These are phyloP conservation scores for Glareola pratincola DNA, from an alignment of 2,113 vertebrate genomes.

Conservation along the genomic window DNA sequence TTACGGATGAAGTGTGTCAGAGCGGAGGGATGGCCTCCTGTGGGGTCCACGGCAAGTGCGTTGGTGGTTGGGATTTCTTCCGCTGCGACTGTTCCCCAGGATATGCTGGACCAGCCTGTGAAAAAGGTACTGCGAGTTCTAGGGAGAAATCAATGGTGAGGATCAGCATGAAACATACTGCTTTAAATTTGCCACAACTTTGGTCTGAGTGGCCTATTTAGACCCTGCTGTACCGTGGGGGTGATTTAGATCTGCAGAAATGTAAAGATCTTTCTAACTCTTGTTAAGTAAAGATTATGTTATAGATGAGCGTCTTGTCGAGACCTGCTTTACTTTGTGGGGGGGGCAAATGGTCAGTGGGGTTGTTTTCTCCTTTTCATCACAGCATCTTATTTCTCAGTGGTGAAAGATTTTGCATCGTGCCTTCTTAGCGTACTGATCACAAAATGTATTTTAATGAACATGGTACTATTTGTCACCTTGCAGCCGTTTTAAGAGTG, in stretches of 20 bases:
- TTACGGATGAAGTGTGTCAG: constrained; percentile 80
- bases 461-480: neutral
- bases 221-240: neutral
- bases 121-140: constrained; percentile 70
- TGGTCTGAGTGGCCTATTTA: neutral
- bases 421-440: neutral
- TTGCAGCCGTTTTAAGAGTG: neutral
- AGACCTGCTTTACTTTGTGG: neutral
- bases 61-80: constrained; percentile 83
- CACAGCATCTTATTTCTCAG: neutral
- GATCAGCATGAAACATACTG: neutral
- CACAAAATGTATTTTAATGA: neutral
- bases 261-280: neutral
- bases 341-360: neutral
- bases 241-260: neutral
- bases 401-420: neutral
- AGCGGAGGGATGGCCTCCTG: constrained; percentile 75
- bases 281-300: neutral
- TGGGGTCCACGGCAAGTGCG: constrained; percentile 80
- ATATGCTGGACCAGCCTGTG: constrained; percentile 81
- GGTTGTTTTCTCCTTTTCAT: neutral
- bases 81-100: constrained; percentile 85
- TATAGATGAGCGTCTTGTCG: neutral
- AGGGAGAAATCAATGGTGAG: neutral
- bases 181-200: neutral